Evolutionary conservation across 2,113 vertebrate genomes (phyloP).

Genomic region (Scartelaos histophorus): DNA sequence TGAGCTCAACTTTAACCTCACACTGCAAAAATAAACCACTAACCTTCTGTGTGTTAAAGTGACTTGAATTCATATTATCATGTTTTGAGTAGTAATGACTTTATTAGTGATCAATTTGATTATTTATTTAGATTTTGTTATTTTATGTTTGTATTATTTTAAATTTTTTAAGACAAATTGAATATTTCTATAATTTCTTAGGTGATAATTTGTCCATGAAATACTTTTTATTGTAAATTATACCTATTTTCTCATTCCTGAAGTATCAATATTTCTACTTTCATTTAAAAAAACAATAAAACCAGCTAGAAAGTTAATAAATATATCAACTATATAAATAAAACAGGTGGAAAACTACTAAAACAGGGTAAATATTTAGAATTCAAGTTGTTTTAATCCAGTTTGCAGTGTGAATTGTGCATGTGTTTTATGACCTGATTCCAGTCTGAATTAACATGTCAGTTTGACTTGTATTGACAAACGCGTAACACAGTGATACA

Average conservation of each 20-base stretch:
- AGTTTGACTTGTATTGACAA: not conserved
- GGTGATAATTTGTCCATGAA: no score
- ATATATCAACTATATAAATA: not conserved
- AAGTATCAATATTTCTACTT: no score
- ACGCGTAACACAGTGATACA: not conserved
- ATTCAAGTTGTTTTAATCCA: not conserved
- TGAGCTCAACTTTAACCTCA: not conserved
- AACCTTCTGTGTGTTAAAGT: not conserved
- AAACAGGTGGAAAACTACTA: not conserved
- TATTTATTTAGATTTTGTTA: no score
- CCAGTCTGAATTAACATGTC: not conserved
- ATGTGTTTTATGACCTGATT: slow-evolving; percentile 16
- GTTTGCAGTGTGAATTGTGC: slow-evolving; percentile 15
- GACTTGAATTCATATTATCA: not conserved
- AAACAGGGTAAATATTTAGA: not conserved
- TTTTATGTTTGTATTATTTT: no score
- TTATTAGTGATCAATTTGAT: no score
- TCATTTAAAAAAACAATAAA: no score
- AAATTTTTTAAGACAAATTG: no score
- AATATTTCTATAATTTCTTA: no score
- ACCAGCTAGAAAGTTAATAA: no score
- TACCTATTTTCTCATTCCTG: no score
- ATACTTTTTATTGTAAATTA: no score
- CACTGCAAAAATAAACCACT: not conserved
- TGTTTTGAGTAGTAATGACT: not conserved